phyloP scores from a whole-genome alignment of 2,888 invertebrate species.

The Plagiodera versicolora region DNA sequence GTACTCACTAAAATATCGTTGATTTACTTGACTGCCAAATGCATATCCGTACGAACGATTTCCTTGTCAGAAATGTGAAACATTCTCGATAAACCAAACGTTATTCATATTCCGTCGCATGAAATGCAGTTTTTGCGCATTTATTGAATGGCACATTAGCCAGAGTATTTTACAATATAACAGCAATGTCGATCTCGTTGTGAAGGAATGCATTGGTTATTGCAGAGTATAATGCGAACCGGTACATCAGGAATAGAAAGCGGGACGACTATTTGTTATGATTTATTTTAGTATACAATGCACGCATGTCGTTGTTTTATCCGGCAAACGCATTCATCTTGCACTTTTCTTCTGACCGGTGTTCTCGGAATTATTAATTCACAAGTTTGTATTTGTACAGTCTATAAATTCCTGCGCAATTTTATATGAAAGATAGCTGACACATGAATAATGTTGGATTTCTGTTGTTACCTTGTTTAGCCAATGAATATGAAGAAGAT shows the following conservation, averaged over 20 bases:
- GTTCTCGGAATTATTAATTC: constrained; percentile 31
- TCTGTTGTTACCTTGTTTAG: constrained; percentile 27
- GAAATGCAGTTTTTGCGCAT: constrained; percentile 52
- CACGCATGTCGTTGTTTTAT: constrained; percentile 31
- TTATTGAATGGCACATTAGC: constrained; percentile 52
- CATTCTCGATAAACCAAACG: constrained; percentile 14
- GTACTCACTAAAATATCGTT: not conserved
- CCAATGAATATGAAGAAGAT: constrained; percentile 23
- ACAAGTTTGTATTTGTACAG: constrained; percentile 25
- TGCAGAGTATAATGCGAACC: constrained; percentile 37
- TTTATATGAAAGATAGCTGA: constrained; percentile 27
- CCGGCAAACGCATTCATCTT: constrained; percentile 28
- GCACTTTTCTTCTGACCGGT: constrained; percentile 25
- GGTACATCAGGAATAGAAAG: constrained; percentile 41
- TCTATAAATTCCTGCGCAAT: constrained; percentile 30
- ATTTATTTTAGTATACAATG: constrained; percentile 34
- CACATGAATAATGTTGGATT: constrained; percentile 24
- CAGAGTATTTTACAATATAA: constrained; percentile 18
- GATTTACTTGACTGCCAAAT: not conserved
- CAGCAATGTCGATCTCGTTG: constrained; percentile 26
- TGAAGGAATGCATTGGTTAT: constrained; percentile 36
- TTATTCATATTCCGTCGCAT: constrained; percentile 45
- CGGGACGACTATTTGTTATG: constrained; percentile 35
- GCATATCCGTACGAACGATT: not conserved
- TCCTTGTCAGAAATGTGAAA: not conserved